A percentile compares a stretch with the other conserved stretches of the same genome.
Evolutionary conservation across 2,113 vertebrate species (phyloP).

Genomic region (Cardinalis cardinalis): DNA sequence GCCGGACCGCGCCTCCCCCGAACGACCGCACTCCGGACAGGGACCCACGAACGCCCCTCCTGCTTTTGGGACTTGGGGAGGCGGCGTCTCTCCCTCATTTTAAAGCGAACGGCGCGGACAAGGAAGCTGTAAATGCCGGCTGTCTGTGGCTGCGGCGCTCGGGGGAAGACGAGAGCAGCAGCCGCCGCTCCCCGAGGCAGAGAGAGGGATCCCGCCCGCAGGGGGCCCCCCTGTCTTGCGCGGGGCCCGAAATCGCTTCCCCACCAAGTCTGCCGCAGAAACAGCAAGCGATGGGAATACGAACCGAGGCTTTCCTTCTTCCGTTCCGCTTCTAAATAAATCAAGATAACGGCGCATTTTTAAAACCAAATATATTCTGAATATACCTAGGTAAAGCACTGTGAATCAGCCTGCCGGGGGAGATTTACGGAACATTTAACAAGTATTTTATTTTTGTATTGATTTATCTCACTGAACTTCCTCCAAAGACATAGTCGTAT

Average conservation of each 20-base stretch:
- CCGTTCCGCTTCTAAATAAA: too few species aligned
- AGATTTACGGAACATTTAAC: background rate
- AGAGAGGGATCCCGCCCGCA: background rate
- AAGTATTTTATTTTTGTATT: background rate
- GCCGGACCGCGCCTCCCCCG: background rate
- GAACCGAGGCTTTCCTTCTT: background rate
- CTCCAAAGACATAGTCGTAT: rapidly evolving
- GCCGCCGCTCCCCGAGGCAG: background rate
- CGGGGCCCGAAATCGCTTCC: background rate
- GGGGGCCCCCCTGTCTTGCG: background rate
- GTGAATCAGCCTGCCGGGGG: background rate
- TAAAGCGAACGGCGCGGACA: background rate
- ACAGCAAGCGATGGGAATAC: rapidly evolving
- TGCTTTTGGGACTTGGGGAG: background rate
- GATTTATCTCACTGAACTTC: background rate
- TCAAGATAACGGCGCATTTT: rapidly evolving
- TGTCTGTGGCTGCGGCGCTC: too few species aligned
- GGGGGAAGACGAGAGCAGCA: background rate
- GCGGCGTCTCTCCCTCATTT: background rate
- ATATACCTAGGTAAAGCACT: background rate
- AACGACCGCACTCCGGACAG: rapidly evolving
- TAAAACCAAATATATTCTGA: background rate
- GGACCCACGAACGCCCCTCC: too few species aligned
- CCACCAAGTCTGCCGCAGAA: background rate
- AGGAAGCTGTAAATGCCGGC: rapidly evolving